Base-by-base conservation (phyloP, 2,797 vertebrate genomes). In the Serranus cabrilla region DNA sequence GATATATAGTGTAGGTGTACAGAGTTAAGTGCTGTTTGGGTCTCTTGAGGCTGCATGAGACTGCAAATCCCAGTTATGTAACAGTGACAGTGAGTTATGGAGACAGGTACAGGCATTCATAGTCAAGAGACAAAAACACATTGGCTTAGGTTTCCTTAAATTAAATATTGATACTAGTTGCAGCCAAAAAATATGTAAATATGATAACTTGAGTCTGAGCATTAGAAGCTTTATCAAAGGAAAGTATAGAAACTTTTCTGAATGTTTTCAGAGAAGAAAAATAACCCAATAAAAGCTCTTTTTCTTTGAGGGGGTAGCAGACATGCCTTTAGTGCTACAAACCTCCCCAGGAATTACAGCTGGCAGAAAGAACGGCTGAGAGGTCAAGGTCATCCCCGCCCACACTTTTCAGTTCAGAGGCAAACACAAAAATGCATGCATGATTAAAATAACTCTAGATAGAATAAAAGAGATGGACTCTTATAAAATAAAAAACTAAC, bases 61-160 rank as follows among this genome's bases (percentile, higher is more conserved):
- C 16, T 63, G 25, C 23, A 34, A 66, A 68, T 68, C 67, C 37
- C 13, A 4, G 58, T 82, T 82, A 81, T 78, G 42, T 66, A 69
- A 88, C 27, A 25, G 52, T 39, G 46, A 66, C 43, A 51, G 51
- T 58, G 61, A 71, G 40, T 84, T 49, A 69, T 56, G 42, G 50
- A 58, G 78, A 54, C 74, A 70, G 71, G 42, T 27, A 66, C 11
- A 65, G 60, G 70, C 50, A 11, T 14, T 51, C 20, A 50, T 45
- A 21, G 16, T 58, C 39, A 63, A 49, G 55, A 71, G 13, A 59
- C 20, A 42, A 14, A 9, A 66, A 45, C 25, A 23, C 58, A 55
- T 50, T 31, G 3, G 56, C 65, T 60, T 55, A 10, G 37, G 27
- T 57, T 67, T 43, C 23, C 10, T 31, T 47, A 0, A 27, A 11